Evolutionary conservation across 2,888 invertebrate genomes (phyloP).

Genomic region (Autographa gamma): DNA sequence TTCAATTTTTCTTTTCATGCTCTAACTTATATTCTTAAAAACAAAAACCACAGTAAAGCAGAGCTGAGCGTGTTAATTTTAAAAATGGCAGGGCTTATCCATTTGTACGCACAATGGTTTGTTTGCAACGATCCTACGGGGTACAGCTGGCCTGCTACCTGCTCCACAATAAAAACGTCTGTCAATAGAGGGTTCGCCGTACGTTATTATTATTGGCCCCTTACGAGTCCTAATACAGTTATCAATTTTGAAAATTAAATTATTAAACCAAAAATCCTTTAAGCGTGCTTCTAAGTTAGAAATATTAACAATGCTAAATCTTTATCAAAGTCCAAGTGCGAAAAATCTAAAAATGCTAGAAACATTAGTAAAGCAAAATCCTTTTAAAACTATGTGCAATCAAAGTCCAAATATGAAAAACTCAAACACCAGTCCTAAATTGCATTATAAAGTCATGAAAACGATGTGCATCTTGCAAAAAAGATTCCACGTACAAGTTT

Average conservation of each 20-base stretch:
- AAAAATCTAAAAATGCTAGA: background rate
- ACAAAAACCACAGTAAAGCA: conserved; percentile 40
- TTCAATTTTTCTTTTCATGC: background rate
- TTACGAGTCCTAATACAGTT: conserved; percentile 41
- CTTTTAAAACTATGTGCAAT: too few species aligned
- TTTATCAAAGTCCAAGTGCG: background rate
- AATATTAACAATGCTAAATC: background rate
- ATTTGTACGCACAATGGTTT: conserved; percentile 72
- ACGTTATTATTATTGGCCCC: conserved; percentile 56
- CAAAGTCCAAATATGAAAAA: too few species aligned
- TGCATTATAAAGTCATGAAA: too few species aligned
- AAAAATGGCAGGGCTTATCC: conserved; percentile 68
- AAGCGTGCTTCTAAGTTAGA: background rate
- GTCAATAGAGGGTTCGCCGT: conserved; percentile 76
- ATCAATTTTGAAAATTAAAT: conserved; percentile 35
- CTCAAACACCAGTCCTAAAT: too few species aligned
- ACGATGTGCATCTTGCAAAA: too few species aligned
- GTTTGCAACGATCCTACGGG: conserved; percentile 74
- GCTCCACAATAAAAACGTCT: conserved; percentile 80
- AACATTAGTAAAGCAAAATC: background rate
- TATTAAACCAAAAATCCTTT: conserved; percentile 3
- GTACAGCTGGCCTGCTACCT: conserved; percentile 84
- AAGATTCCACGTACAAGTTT: background rate
- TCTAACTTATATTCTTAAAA: conserved; percentile 22
- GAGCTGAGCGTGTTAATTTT: conserved; percentile 65